Percentiles rank a stretch among this genome's conserved stretches.
Conservation (phyloP, 2,888 invertebrate species). For the Apomyelois bistriatella region DNA sequence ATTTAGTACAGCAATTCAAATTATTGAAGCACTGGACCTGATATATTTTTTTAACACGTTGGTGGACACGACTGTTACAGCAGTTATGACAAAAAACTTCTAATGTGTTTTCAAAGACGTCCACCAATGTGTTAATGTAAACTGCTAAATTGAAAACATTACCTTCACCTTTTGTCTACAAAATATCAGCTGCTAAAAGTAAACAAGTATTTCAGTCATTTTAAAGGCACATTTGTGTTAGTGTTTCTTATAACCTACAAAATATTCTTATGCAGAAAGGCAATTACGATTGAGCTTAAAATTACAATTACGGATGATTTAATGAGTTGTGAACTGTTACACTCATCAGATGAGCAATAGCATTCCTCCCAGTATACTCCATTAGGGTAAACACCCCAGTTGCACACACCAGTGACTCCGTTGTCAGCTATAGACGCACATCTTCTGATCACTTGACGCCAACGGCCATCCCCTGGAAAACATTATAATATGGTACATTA, state of each 20-base stretch:
- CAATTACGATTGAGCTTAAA: conserved; percentile 23
- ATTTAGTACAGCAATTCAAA: too few relatives aligned
- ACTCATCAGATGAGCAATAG: conserved; percentile 95
- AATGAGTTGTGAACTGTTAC: conserved; percentile 79
- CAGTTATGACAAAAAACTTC: too few relatives aligned
- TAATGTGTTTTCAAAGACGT: too few relatives aligned
- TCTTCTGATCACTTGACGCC: conserved; percentile 93
- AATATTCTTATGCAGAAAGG: conserved; percentile 9
- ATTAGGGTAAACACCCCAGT: conserved; percentile 97
- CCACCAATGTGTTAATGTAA: too few relatives aligned
- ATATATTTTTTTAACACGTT: too few relatives aligned
- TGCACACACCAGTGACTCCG: conserved; percentile 96
- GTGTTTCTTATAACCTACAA: neutral
- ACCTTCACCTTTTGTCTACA: neutral
- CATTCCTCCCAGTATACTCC: conserved; percentile 99
- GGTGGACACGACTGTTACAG: too few relatives aligned
- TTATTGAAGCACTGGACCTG: too few relatives aligned
- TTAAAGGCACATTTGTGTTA: neutral
- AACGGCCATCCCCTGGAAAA: conserved; percentile 93
- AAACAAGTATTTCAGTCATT: conserved; percentile 2
- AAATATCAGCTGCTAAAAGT: neutral
- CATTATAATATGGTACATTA: neutral
- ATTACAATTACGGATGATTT: conserved; percentile 39
- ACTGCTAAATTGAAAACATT: too few relatives aligned
- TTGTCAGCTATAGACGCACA: conserved; percentile 95